These are phyloP conservation scores for Coleophora deauratella DNA, from an alignment of 2,888 invertebrate genomes.

Conservation along the genomic window DNA sequence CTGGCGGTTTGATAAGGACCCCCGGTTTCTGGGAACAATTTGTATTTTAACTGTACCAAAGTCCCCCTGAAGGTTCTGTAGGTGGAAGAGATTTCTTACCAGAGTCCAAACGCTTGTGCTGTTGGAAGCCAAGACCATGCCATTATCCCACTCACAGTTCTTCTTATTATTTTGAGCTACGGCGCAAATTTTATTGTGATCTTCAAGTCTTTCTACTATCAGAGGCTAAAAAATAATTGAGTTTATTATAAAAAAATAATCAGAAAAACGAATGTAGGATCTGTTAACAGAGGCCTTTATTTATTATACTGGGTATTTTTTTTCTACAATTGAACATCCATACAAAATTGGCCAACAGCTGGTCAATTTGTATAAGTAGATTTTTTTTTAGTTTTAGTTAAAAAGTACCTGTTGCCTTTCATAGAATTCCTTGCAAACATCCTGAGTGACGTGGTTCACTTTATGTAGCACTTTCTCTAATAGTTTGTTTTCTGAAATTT, in stretches of 20 bases:
- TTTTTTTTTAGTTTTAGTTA: too few species aligned
- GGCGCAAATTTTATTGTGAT: constrained; percentile 21
- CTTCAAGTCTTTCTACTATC: neutral
- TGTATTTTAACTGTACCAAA: too few species aligned
- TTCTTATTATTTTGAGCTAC: constrained; percentile 23
- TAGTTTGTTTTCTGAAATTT: constrained; percentile 33
- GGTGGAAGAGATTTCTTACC: constrained; percentile 24
- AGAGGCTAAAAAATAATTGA: neutral
- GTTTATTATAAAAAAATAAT: neutral
- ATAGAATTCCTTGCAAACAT: constrained; percentile 29
- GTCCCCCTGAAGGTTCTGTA: too few species aligned
- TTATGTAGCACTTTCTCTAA: constrained; percentile 27
- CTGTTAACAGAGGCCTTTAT: too few species aligned
- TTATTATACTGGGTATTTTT: too few species aligned
- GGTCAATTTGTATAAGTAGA: too few species aligned
- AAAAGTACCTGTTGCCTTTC: constrained; percentile 22
- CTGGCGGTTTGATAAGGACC: too few species aligned
- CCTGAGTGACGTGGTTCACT: constrained; percentile 19
- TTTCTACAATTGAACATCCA: too few species aligned
- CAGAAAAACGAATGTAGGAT: too few species aligned
- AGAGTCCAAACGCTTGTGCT: constrained; percentile 32
- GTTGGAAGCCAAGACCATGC: constrained; percentile 46
- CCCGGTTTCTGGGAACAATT: too few species aligned
- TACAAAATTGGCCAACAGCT: too few species aligned
- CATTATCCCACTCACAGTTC: constrained; percentile 44